A percentile compares a stretch with the other conserved stretches of the same genome.
Conservation (phyloP, 2,888 invertebrate species). For the Cetonia aurata region DNA sequence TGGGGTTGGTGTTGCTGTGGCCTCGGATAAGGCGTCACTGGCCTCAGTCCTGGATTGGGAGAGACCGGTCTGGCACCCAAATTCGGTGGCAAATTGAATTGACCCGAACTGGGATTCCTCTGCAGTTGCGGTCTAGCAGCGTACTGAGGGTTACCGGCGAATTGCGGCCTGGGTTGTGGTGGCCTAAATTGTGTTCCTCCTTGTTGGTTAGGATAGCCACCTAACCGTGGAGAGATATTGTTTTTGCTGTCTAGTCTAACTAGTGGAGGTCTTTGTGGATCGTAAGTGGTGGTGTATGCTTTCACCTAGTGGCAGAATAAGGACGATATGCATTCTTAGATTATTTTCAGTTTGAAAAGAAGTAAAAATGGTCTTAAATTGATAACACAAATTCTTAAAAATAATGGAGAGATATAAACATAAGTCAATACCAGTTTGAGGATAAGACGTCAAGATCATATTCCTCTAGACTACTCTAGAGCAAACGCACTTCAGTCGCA, state of each 20-base stretch:
- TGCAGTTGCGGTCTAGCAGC: slow-evolving; percentile 60
- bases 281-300: slow-evolving; percentile 32
- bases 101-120: slow-evolving; percentile 44
- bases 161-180: slow-evolving; percentile 51
- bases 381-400: too few relatives aligned
- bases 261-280: slow-evolving; percentile 60
- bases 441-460: too few relatives aligned
- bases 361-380: too few relatives aligned
- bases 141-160: slow-evolving; percentile 50
- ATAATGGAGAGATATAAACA: too few relatives aligned
- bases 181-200: slow-evolving; percentile 57
- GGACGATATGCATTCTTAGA: too few relatives aligned
- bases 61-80: slow-evolving; percentile 49
- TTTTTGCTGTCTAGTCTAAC: slow-evolving; percentile 67
- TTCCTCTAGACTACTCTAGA: too few relatives aligned
- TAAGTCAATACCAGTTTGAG: too few relatives aligned
- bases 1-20: slow-evolving; percentile 50
- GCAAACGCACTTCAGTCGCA: too few relatives aligned
- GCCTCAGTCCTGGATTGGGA: slow-evolving; percentile 43
- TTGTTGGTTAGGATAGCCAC: slow-evolving; percentile 57
- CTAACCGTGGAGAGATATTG: slow-evolving; percentile 59
- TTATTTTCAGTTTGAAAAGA: too few relatives aligned
- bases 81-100: slow-evolving; percentile 32
- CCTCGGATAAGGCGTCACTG: slow-evolving; percentile 52
- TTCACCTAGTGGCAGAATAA: slow-evolving; percentile 31